Percentiles rank a stretch among this genome's conserved stretches.
Conservation (phyloP, 1,140 invertebrate species). For the Conopomorpha cramerella region DNA sequence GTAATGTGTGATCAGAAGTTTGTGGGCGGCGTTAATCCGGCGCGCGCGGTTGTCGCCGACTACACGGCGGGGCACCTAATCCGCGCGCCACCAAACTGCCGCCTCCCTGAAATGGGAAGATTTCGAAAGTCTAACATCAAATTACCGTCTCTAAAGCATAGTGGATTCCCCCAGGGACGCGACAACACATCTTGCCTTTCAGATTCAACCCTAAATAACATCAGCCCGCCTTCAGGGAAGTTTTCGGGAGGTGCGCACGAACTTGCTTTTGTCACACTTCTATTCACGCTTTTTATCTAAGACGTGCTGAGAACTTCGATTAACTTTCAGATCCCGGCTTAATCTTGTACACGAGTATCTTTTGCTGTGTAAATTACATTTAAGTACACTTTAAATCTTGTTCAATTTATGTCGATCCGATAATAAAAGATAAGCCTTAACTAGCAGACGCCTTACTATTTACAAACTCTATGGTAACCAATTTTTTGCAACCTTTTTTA, state of each 20-base stretch:
- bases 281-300: constrained; percentile 35
- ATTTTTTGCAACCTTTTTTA: too few relatives aligned
- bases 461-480: too few relatives aligned
- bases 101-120: constrained; percentile 47
- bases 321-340: constrained; percentile 33
- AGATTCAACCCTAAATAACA: constrained; percentile 41
- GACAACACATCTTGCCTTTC: constrained; percentile 44
- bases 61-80: constrained; percentile 38
- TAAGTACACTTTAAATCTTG: too few relatives aligned
- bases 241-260: constrained; percentile 35
- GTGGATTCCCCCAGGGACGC: constrained; percentile 32
- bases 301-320: constrained; percentile 42
- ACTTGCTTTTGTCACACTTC: constrained; percentile 55
- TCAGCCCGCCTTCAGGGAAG: constrained; percentile 41
- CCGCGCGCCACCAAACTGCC: constrained; percentile 27
- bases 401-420: too few relatives aligned
- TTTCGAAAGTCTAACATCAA: constrained; percentile 52
- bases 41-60: constrained; percentile 43
- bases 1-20: too few relatives aligned
- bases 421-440: too few relatives aligned
- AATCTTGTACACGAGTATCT: too few relatives aligned
- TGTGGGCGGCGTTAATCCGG: constrained; percentile 52
- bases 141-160: constrained; percentile 52
- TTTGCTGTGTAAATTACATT: too few relatives aligned
- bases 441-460: too few relatives aligned